Base-by-base conservation (phyloP, 2,797 vertebrate genomes). In the Coilia nasus region DNA sequence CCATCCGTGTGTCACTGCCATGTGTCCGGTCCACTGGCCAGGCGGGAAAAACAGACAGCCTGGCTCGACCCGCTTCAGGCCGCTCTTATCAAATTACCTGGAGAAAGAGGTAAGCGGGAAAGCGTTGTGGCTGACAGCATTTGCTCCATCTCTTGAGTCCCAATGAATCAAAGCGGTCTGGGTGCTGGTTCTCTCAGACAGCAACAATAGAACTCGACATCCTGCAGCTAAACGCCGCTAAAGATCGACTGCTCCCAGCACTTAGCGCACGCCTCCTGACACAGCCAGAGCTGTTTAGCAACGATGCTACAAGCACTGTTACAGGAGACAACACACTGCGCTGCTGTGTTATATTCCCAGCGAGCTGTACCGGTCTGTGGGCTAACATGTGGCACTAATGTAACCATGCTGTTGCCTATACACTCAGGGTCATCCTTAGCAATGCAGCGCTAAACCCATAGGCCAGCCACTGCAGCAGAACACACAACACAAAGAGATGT, bases 121-220 rank as follows among this genome's bases (percentile, higher is more conserved):
- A 44, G 71, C 71, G 71, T 41, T 78, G 6, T 78, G 44, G 71
- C 71, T 78, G 31, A 78, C 6, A 78, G 71, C 71, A 78, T 31
- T 35, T 31, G 64, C 64, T 78, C 71, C 31, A 78, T 78, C 71
- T 78, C 31, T 5, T 17, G 28, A 71, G 71, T 44, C 71, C 9
- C 71, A 41, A 78, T 44, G 31, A 35, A 78, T 78, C 41, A 35
- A 31, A 75, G 28, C 6, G 31, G 31, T 78, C 17, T 54, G 50
- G 7, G 50, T 54, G 71, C 71, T 78, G 71, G 35, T 44, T 78
- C 71, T 78, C 71, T 41, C 71, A 19, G 7, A 41, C 35, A 41
- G 14, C 71, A 78, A 78, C 35, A 78, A 78, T 41, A 78, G 19
- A 78, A 78, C 71, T 41, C 17, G 35, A 21, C 31, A 44, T 78